Evolutionary conservation across 2,797 vertebrate genomes (phyloP).

Genomic region (Euphonia xanthogaster): DNA sequence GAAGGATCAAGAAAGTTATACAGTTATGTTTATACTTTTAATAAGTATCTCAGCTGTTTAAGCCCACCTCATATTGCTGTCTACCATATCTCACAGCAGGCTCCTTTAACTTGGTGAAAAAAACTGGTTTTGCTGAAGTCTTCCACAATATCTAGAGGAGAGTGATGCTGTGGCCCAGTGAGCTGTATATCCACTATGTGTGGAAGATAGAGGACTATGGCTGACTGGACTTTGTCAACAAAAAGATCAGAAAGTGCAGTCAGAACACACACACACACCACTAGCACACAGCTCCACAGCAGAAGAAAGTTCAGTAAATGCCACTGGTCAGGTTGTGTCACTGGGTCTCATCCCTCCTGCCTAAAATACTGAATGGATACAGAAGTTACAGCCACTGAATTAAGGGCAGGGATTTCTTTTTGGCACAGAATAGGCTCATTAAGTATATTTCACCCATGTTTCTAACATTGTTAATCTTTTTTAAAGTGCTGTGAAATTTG

Average conservation of each 20-base stretch:
- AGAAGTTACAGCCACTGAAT: not conserved
- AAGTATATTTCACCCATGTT: conserved; percentile 43
- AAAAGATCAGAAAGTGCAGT: not conserved
- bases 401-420: conserved; percentile 23
- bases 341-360: not conserved
- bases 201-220: not conserved
- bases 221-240: not conserved
- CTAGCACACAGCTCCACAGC: not conserved
- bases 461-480: conserved; percentile 54
- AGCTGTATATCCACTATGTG: not conserved
- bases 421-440: conserved; percentile 30
- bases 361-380: not conserved
- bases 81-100: not conserved
- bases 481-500: conserved; percentile 35
- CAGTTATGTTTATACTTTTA: not conserved
- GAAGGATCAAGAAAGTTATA: not conserved
- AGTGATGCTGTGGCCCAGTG: not conserved
- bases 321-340: rapidly evolving
- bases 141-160: not conserved
- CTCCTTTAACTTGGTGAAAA: not conserved
- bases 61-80: not conserved
- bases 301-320: not conserved
- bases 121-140: not conserved
- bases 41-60: not conserved
- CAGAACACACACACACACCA: not conserved